Evolutionary conservation across 2,113 vertebrate species (phyloP).

Genomic region (Cyphomyrus plagiostoma): DNA sequence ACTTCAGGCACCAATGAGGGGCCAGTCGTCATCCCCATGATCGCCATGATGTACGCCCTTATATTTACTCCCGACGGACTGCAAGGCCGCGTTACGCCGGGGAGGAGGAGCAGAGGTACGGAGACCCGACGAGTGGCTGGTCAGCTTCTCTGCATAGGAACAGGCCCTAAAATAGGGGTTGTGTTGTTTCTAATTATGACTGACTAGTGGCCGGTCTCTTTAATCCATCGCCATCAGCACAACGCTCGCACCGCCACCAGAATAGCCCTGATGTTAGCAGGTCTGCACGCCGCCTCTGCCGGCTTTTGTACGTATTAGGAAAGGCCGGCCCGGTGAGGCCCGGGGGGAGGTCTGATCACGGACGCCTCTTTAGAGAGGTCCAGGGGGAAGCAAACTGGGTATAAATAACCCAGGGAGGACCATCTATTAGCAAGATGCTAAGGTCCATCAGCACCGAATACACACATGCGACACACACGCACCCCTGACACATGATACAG

Average conservation of each 20-base stretch:
- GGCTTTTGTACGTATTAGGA: constrained; percentile 78
- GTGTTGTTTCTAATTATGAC: constrained; percentile 82
- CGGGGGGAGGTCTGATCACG: constrained; percentile 47
- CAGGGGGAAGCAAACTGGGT: constrained; percentile 13
- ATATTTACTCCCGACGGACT: constrained; percentile 59
- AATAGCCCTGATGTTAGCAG: constrained; percentile 82
- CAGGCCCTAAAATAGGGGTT: constrained; percentile 70
- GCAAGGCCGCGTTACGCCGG: constrained; percentile 25
- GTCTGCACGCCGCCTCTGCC: constrained; percentile 52
- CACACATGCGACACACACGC: neutral
- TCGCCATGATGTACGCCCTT: constrained; percentile 39
- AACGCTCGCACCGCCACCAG: constrained; percentile 67
- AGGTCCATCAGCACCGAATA: neutral
- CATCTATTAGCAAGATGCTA: neutral
- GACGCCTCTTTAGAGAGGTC: constrained; percentile 19
- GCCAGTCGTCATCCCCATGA: neutral
- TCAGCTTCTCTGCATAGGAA: constrained; percentile 72
- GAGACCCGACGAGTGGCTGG: constrained; percentile 39
- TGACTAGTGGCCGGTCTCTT: constrained; percentile 72
- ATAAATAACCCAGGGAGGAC: constrained; percentile 51
- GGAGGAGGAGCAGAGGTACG: constrained; percentile 25
- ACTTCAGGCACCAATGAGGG: neutral
- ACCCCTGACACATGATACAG: neutral
- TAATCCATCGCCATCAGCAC: constrained; percentile 82
- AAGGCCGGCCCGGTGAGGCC: constrained; percentile 42